Evolutionary conservation across 2,797 vertebrate genomes (phyloP).

Genomic region (Hyperoplus lanceolatus): DNA sequence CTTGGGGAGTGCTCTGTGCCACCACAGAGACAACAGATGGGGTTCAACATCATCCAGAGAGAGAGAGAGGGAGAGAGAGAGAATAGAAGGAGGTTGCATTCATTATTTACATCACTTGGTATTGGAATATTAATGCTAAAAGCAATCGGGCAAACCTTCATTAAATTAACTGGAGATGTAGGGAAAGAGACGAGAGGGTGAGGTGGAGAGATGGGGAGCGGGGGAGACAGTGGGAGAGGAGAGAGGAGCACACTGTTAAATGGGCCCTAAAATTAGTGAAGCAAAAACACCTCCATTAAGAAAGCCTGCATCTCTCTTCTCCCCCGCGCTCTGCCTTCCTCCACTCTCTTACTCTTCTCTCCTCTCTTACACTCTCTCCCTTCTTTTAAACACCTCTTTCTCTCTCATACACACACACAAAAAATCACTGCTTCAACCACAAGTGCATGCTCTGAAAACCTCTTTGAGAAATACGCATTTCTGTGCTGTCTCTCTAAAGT

Average conservation of each 20-base stretch:
- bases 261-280: conserved; percentile 89
- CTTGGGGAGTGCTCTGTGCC: conserved; percentile 80
- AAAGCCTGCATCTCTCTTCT: conserved; percentile 75
- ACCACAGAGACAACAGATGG: conserved; percentile 85
- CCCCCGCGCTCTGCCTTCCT: conserved; percentile 46
- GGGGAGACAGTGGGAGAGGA: conserved; percentile 63
- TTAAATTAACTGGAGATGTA: conserved; percentile 89
- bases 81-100: conserved; percentile 82
- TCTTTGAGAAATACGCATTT: conserved; percentile 83
- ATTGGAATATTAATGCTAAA: conserved; percentile 96
- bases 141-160: conserved; percentile 89
- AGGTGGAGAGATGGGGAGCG: conserved; percentile 50
- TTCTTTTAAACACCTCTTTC: conserved; percentile 69
- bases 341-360: conserved; percentile 63
- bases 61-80: conserved; percentile 60
- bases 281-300: conserved; percentile 89
- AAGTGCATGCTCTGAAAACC: conserved; percentile 71
- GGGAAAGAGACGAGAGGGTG: conserved; percentile 66
- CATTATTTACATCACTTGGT: conserved; percentile 89
- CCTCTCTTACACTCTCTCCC: conserved; percentile 42
- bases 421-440: conserved; percentile 82
- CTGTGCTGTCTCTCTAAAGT: conserved; percentile 83
- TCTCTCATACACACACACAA: conserved; percentile 39
- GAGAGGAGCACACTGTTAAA: conserved; percentile 82
- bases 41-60: conserved; percentile 84